Evolutionary conservation across 2,113 vertebrate genomes (phyloP), one percentile per base, ranked within the genome.

Genomic region (Chrysemys picta): DNA sequence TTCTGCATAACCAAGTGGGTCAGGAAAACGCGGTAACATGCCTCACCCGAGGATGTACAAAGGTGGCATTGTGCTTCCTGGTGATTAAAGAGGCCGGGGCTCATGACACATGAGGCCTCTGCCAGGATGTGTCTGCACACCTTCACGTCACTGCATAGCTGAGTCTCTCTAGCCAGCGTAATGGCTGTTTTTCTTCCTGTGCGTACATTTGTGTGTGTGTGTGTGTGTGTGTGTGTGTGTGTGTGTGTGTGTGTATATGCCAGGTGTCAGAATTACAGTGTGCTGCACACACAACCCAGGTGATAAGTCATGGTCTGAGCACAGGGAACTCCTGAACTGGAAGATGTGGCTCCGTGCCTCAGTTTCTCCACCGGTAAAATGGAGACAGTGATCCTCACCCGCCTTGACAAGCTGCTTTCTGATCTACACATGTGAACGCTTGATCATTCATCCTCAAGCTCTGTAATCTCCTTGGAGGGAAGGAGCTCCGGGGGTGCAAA

Each of bases 11-110:
- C 35, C 35, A 5, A 10, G 50, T 24, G 6, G 69, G n/a, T 42
- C 69, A 76, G 22, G n/a, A 76, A 45, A 45, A 76, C 6, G 5
- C 6, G 21, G 19, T 29, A 29, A 0, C 0, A 0, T 12, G 80
- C 76, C 42, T 31, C 45, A 45, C 38, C 19, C 4, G 38, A 42
- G n/a, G 21, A 42, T 10, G n/a, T 5, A 69, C 65, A n/a, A 21
- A 42, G 24, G 22, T 24, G 38, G 5, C 19, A 76, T 76, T 76
- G 22, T 25, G n/a, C 38, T 42, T 76, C 42, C 6, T 13, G 42
- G 11, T 42, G 42, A 45, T 45, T 38, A 38, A 22, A 24, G 19
- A 42, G 22, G 21, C 42, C 5, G 21, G 38, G 22, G 72, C 72
- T 25, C 38, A 24, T 45, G n/a, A 13, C 69, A 3, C 42, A 10